Conservation (phyloP, 2,888 invertebrate species). For the Thereva nobilitata region DNA sequence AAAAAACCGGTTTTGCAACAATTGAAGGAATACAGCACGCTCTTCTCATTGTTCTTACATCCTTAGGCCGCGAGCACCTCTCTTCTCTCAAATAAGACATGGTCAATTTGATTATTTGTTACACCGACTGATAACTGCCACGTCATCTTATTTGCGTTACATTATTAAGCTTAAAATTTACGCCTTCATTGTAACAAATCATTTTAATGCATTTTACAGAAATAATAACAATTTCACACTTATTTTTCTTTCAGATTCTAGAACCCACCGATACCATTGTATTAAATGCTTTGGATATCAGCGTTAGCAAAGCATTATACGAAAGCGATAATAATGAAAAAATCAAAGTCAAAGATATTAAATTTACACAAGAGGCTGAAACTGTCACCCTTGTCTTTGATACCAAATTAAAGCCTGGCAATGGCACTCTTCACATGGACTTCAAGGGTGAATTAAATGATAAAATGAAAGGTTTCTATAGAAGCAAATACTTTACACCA, state of each 20-base stretch:
- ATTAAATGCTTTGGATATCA: conserved; percentile 78
- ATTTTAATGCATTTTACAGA: too few relatives aligned
- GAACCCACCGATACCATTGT: conserved; percentile 69
- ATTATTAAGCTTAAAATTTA: too few relatives aligned
- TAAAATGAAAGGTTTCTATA: conserved; percentile 94
- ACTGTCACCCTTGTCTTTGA: conserved; percentile 70
- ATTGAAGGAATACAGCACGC: too few relatives aligned
- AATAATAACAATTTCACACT: background rate
- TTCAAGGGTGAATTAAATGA: conserved; percentile 89
- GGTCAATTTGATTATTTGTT: too few relatives aligned
- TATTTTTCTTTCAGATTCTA: conserved; percentile 63
- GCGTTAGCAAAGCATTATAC: conserved; percentile 66
- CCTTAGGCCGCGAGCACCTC: too few relatives aligned
- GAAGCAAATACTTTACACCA: conserved; percentile 79
- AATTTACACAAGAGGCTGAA: conserved; percentile 65
- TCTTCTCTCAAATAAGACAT: too few relatives aligned
- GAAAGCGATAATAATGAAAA: conserved; percentile 59
- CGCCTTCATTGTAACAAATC: too few relatives aligned
- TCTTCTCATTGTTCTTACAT: too few relatives aligned
- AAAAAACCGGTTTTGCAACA: too few relatives aligned
- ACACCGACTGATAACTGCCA: too few relatives aligned
- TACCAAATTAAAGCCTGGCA: conserved; percentile 63
- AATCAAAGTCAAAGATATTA: conserved; percentile 48
- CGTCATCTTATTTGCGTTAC: too few relatives aligned
- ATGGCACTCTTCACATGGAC: conserved; percentile 65